phyloP scores from a whole-genome alignment of 2,888 invertebrate genomes.

The Drosophila kambysellisi region DNA sequence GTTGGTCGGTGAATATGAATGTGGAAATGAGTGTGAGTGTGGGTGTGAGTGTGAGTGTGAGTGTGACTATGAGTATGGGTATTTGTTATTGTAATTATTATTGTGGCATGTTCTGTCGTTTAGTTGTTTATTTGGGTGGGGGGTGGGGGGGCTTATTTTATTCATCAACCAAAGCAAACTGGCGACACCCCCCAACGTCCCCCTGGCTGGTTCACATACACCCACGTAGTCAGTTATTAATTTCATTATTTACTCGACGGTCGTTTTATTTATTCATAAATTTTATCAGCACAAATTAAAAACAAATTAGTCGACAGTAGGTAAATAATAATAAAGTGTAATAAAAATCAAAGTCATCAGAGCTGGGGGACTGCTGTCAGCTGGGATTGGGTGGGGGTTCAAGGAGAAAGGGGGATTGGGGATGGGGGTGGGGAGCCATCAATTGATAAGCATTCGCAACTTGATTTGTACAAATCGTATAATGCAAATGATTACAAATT shows the following conservation, averaged over 20 bases:
- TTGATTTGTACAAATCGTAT: conserved; percentile 55
- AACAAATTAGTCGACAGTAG: conserved; percentile 81
- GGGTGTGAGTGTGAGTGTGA: background rate
- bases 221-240: conserved; percentile 61
- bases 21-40: background rate
- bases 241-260: conserved; percentile 70
- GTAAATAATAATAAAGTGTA: conserved; percentile 80
- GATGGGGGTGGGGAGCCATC: conserved; percentile 21
- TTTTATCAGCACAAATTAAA: conserved; percentile 81
- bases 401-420: background rate
- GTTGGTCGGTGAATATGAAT: conserved; percentile 14
- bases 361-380: background rate
- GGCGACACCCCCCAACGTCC: background rate
- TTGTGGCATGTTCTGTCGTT: conserved; percentile 58
- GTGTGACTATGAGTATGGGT: conserved; percentile 12
- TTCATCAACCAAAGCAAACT: conserved; percentile 18
- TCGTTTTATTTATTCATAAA: conserved; percentile 74
- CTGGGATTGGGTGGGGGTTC: background rate
- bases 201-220: background rate
- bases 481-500: conserved; percentile 62
- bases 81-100: conserved; percentile 62
- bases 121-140: conserved; percentile 34
- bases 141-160: conserved; percentile 9
- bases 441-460: conserved; percentile 58
- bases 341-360: conserved; percentile 69